Evolutionary conservation across 2,888 invertebrate species (phyloP).

Genomic region (Masnerella sp.): DNA sequence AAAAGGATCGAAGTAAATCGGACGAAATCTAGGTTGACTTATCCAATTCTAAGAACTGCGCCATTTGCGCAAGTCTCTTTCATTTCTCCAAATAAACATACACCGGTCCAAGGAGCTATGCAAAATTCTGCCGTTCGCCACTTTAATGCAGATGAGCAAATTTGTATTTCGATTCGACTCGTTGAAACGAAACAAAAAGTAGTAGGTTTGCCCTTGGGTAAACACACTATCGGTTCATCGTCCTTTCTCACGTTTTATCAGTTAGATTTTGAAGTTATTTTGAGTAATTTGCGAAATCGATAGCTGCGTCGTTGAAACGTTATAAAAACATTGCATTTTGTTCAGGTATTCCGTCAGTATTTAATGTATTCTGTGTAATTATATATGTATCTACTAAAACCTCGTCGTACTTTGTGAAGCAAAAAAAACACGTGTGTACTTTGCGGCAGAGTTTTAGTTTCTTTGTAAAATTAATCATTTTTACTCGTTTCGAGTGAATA

Average conservation of each 20-base stretch:
- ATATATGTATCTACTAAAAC: not conserved
- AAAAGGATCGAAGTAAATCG: slow-evolving; percentile 49
- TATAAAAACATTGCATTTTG: no score
- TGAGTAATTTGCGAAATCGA: no score
- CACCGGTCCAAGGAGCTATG: slow-evolving; percentile 29
- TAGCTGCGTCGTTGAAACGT: no score
- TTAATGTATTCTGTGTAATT: not conserved
- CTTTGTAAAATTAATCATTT: slow-evolving; percentile 5
- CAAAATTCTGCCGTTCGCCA: slow-evolving; percentile 42
- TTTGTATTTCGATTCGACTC: slow-evolving; percentile 29
- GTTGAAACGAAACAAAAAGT: slow-evolving; percentile 15
- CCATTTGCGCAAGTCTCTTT: slow-evolving; percentile 44
- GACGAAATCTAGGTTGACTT: slow-evolving; percentile 53
- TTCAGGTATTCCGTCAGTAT: no score
- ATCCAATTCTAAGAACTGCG: slow-evolving; percentile 46
- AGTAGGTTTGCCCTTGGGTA: slow-evolving; percentile 1
- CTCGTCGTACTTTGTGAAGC: not conserved
- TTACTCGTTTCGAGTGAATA: not conserved
- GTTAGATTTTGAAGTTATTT: not conserved
- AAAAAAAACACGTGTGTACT: not conserved
- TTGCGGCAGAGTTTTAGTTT: not conserved
- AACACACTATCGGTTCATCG: slow-evolving; percentile 2
- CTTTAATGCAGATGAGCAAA: slow-evolving; percentile 42
- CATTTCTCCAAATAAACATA: slow-evolving; percentile 46
- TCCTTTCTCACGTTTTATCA: not conserved